Evolutionary conservation across 2,113 vertebrate species (phyloP).

Genomic region (Coptodon rendalli): DNA sequence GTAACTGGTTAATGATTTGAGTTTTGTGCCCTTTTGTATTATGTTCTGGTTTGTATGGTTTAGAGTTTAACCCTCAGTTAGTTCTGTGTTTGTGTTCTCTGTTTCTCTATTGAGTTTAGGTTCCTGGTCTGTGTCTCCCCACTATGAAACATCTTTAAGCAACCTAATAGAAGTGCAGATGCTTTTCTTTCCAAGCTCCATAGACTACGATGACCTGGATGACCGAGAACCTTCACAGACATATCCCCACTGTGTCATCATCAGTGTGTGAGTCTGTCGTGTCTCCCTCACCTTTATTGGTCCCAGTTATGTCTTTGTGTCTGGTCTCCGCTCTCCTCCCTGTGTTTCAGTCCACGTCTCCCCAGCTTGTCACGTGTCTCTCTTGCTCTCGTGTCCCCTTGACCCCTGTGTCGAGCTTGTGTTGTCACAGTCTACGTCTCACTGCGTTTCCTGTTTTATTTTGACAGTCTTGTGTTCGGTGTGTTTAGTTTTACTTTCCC

Average conservation of each 20-base stretch:
- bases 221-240: not conserved
- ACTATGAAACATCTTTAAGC: not conserved
- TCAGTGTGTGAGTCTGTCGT: not conserved
- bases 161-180: not conserved
- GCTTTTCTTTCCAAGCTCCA: not conserved
- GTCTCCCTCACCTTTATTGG: not conserved
- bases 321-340: not conserved
- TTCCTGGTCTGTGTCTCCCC: not conserved
- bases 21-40: not conserved
- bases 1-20: not conserved
- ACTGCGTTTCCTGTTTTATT: not conserved
- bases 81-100: not conserved
- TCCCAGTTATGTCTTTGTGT: not conserved
- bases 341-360: not conserved
- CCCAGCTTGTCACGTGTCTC: not conserved
- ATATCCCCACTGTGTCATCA: not conserved
- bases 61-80: not conserved
- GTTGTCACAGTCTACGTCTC: not conserved
- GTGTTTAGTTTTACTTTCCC: not conserved
- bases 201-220: not conserved
- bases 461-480: not conserved
- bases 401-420: not conserved
- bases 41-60: fast-evolving
- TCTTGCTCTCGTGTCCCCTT: not conserved
- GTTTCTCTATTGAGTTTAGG: not conserved